phyloP scores from a whole-genome alignment of 2,113 vertebrate genomes.

The Candoia aspera region DNA sequence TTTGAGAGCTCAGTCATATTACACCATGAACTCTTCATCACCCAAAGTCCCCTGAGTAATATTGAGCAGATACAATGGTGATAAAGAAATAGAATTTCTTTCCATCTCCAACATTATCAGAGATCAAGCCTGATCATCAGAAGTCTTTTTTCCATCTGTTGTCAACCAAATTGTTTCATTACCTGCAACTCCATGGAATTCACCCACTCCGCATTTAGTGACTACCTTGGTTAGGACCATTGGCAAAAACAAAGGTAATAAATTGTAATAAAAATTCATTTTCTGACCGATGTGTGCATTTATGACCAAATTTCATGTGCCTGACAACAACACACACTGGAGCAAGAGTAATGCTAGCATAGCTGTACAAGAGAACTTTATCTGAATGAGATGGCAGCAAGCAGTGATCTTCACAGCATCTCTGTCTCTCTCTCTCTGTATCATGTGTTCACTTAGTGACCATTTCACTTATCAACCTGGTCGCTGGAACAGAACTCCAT shows the following conservation, averaged over 20 bases:
- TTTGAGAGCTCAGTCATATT: neutral
- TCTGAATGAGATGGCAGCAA: neutral
- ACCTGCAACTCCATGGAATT: neutral
- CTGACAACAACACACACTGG: neutral
- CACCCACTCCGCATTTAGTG: neutral
- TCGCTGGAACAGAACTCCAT: neutral
- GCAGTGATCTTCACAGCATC: neutral
- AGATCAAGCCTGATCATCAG: neutral
- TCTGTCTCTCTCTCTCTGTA: neutral
- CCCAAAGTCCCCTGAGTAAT: neutral
- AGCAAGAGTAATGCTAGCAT: neutral
- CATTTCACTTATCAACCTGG: neutral
- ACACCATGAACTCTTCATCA: neutral
- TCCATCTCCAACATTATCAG: neutral
- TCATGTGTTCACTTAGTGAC: neutral
- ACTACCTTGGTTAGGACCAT: neutral
- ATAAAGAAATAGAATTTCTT: neutral
- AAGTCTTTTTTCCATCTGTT: neutral
- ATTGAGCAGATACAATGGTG: neutral
- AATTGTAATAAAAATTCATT: neutral
- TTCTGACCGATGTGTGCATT: neutral
- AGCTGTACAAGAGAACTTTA: neutral
- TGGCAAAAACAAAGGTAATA: neutral
- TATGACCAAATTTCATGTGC: neutral
- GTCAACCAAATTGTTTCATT: neutral